Evolutionary conservation across 2,113 vertebrate genomes (phyloP).

Genomic region (Sturnus vulgaris): DNA sequence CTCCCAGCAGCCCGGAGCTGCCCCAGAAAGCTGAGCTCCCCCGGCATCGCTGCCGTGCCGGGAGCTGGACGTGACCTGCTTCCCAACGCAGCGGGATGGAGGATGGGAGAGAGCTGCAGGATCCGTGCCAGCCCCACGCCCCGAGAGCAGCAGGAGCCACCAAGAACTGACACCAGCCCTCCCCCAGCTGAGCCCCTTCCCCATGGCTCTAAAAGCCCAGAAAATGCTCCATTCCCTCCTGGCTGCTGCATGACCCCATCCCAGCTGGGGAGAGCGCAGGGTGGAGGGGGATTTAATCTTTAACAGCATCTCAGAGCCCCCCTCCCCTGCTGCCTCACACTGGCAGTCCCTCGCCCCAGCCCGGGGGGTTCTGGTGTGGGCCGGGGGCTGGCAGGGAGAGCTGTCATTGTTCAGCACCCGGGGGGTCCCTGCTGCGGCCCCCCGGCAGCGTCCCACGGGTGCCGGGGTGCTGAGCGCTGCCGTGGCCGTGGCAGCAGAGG

Average conservation of each 20-base stretch:
- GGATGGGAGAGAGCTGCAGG: neutral
- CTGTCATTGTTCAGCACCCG: neutral
- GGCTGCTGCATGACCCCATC: neutral
- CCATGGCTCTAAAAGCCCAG: neutral
- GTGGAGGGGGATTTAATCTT: neutral
- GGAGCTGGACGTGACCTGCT: neutral
- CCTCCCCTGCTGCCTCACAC: neutral
- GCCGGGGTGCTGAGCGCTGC: constrained; percentile 17
- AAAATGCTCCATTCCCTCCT: neutral
- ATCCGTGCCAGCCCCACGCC: neutral
- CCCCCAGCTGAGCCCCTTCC: neutral
- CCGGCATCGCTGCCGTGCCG: neutral
- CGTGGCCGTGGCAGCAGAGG: constrained; percentile 44
- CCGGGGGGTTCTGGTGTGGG: neutral
- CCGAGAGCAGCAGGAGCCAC: neutral
- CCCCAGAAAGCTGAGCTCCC: neutral
- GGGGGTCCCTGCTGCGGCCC: neutral
- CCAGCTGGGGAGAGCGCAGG: accelerated
- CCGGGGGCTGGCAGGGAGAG: neutral
- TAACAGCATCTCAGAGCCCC: neutral
- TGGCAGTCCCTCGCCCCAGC: neutral
- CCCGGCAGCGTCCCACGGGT: neutral
- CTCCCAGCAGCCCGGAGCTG: neutral
- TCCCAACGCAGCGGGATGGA: neutral
- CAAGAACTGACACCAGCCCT: neutral